phyloP scores from a whole-genome alignment of 2,888 invertebrate species.

The Harpalus rubripes region DNA sequence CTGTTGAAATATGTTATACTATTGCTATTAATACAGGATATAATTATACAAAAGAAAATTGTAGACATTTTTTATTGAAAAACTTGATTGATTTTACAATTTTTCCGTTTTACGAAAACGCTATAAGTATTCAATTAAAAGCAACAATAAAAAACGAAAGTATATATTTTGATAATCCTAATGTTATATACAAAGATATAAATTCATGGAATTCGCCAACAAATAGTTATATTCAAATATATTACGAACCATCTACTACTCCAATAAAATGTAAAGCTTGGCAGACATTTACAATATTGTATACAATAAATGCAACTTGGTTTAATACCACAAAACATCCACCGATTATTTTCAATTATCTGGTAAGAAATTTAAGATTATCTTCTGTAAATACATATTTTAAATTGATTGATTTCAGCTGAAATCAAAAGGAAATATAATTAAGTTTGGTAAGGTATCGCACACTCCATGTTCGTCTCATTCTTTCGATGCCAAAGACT shows the following conservation, averaged over 20 bases:
- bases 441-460: conserved; percentile 72
- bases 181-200: neutral
- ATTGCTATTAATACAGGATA: conserved; percentile 74
- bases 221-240: conserved; percentile 73
- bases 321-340: conserved; percentile 58
- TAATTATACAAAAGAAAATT: conserved; percentile 74
- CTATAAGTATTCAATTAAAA: conserved; percentile 73
- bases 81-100: conserved; percentile 73
- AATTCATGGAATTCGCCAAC: conserved; percentile 74
- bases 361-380: conserved; percentile 58
- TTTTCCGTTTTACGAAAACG: conserved; percentile 74
- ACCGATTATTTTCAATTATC: conserved; percentile 67
- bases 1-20: conserved; percentile 75
- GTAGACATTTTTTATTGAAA: conserved; percentile 72
- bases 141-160: conserved; percentile 71
- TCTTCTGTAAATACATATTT: neutral
- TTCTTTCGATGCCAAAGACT: conserved; percentile 71
- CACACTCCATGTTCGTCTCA: conserved; percentile 71
- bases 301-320: conserved; percentile 69
- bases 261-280: conserved; percentile 73
- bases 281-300: conserved; percentile 74
- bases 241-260: conserved; percentile 71
- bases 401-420: conserved; percentile 72
- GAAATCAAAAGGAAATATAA: conserved; percentile 74
- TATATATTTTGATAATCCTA: neutral